phyloP scores from a whole-genome alignment of 2,888 invertebrate species.

The Dicyrtomina minuta region DNA sequence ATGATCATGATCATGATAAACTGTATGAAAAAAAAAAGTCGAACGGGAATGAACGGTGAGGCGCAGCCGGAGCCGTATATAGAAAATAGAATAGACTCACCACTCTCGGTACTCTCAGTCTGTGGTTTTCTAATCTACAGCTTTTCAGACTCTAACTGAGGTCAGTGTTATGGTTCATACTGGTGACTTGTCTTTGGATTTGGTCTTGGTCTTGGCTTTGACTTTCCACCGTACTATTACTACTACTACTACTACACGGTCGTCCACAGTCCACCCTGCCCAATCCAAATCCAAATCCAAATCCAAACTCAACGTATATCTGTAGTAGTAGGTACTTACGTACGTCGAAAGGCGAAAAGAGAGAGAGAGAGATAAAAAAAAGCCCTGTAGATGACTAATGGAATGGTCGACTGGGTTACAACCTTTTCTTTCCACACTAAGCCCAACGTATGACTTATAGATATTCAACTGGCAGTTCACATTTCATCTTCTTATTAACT shows the following conservation, averaged over 20 bases:
- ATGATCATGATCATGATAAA: neutral
- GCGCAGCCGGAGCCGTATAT: neutral
- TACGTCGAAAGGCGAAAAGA: neutral
- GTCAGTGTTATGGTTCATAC: slow-evolving; percentile 18
- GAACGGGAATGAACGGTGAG: neutral
- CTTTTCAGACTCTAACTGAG: slow-evolving; percentile 14
- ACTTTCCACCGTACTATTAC: too few species aligned
- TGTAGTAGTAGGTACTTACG: too few species aligned
- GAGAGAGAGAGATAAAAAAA: neutral
- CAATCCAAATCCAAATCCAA: too few species aligned
- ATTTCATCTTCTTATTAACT: slow-evolving; percentile 16
- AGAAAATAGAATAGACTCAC: neutral
- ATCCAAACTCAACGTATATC: too few species aligned
- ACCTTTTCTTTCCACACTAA: slow-evolving; percentile 15
- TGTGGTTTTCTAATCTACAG: slow-evolving; percentile 29
- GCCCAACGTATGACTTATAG: neutral
- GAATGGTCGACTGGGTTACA: neutral
- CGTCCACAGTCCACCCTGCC: too few species aligned
- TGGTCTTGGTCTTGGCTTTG: neutral
- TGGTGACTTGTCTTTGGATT: neutral
- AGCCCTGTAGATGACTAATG: slow-evolving; percentile 3
- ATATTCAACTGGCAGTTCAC: slow-evolving; percentile 20
- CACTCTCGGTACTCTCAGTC: neutral
- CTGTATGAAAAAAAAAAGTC: neutral
- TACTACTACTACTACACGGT: too few species aligned